Evolutionary conservation across 2,113 vertebrate species (phyloP), one percentile per base, ranked within the genome.

Genomic region (Scopus umbretta): DNA sequence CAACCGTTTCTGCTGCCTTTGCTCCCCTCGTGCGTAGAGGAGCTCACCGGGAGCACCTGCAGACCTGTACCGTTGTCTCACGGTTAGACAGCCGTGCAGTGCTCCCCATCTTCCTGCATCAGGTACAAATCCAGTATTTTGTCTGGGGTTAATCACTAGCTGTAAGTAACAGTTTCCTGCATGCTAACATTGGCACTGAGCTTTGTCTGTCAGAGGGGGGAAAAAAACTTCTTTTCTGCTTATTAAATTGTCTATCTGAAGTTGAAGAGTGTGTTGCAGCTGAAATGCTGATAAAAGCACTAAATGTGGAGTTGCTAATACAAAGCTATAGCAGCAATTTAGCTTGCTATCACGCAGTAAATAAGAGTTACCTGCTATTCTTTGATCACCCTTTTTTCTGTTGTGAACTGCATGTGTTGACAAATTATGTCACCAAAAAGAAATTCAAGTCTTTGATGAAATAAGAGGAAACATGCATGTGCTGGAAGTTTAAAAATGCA

Each of bases 301-400:
- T 56, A 88, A 96, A 92, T 23, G 65, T 16, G 36, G 81, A 94
- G 94, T 88, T 96, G 80, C 89, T 95, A 71, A 95, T 58, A 81
- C 74, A 61, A 87, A 93, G 79, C 87, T 80, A 21, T 42, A 93
- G 93, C 94, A 88, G 80, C 83, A 94, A 73, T 92, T 97, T 95
- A 90, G 83, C 63, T 97, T 40, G 26, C 71, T 95, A 49, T 91
- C 67, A 45, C 5, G 11, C 70, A 50, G 78, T 95, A 93, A 94
- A 92, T 94, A 92, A 96, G 94, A 92, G 38, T 92, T 97, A 95
- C 94, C 84, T 95, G 88, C 88, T 96, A 23, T 58, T 93, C 96
- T 98, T 97, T 97, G 97, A 97, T 98, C 96, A 94, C 21, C 78
- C 62, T 47, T 92, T 94, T 94, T 78, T 63, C 56, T 85, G 56